A percentile compares a stretch with the other conserved stretches of the same genome.
phyloP scores from a whole-genome alignment of 2,797 vertebrate genomes.

The Tokudaia muenninki region DNA sequence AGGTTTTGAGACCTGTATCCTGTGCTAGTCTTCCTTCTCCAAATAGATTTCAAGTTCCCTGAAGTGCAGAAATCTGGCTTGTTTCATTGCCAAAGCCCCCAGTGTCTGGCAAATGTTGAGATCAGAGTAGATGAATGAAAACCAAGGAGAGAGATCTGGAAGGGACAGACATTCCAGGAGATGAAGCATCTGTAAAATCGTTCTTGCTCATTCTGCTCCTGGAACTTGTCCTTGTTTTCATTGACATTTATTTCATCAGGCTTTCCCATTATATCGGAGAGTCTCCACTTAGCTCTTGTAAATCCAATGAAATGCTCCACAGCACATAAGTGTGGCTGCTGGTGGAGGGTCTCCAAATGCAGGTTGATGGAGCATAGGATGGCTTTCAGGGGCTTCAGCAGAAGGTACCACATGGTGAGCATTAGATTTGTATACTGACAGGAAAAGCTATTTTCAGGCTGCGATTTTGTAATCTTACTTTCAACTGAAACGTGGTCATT shows the following conservation, averaged over 20 bases:
- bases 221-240: neutral
- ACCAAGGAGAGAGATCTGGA: neutral
- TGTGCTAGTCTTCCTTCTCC: slow-evolving; percentile 43
- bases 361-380: neutral
- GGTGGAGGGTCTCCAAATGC: neutral
- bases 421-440: slow-evolving; percentile 38
- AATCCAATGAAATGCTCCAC: neutral
- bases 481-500: neutral
- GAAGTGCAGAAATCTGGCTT: slow-evolving; percentile 54
- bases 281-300: slow-evolving; percentile 43
- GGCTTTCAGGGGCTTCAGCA: neutral
- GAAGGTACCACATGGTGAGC: neutral
- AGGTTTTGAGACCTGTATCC: slow-evolving; percentile 57
- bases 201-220: neutral
- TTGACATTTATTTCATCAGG: neutral
- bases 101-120: slow-evolving; percentile 27
- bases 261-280: neutral
- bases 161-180: neutral
- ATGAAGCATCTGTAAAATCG: neutral
- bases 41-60: slow-evolving; percentile 67
- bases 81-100: slow-evolving; percentile 45
- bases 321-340: neutral
- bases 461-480: slow-evolving; percentile 45
- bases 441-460: slow-evolving; percentile 55
- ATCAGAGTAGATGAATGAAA: neutral